These are phyloP conservation scores for Fregetta grallaria DNA, from an alignment of 2,113 vertebrate genomes.

Conservation along the genomic window DNA sequence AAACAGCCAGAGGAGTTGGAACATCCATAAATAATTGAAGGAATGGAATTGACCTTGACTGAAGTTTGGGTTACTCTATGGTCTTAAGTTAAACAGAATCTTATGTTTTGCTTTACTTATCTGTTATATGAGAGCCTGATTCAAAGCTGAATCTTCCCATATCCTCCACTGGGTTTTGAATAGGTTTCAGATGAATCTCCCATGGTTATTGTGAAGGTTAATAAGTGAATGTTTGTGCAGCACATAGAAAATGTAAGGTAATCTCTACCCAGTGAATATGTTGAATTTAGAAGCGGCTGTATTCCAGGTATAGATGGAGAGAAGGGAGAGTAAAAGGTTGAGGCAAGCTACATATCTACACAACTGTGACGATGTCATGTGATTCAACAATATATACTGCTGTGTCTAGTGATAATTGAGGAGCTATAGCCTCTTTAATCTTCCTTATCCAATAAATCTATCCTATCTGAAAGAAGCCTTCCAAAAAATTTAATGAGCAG, in stretches of 20 bases:
- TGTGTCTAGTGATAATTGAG: background rate
- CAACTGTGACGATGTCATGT: background rate
- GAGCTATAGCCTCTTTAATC: background rate
- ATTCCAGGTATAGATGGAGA: background rate
- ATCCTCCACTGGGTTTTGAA: background rate
- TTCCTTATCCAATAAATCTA: background rate
- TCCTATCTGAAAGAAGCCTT: background rate
- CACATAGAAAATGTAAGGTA: background rate
- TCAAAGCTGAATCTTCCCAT: background rate
- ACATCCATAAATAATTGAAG: background rate
- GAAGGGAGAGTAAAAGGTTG: background rate
- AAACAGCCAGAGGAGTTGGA: background rate
- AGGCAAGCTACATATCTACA: background rate
- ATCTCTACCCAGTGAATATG: background rate
- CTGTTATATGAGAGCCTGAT: background rate
- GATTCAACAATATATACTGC: background rate
- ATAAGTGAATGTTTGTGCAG: background rate
- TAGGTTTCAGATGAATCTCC: background rate
- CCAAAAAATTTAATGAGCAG: background rate
- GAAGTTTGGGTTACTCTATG: background rate
- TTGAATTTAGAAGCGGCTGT: background rate
- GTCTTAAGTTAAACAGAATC: background rate
- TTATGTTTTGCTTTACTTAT: background rate
- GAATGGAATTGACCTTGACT: background rate
- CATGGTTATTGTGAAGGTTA: background rate